Percentiles rank a stretch among this genome's conserved stretches.
Evolutionary conservation across 1,140 invertebrate genomes (phyloP).

Genomic region (Colletes gigas): DNA sequence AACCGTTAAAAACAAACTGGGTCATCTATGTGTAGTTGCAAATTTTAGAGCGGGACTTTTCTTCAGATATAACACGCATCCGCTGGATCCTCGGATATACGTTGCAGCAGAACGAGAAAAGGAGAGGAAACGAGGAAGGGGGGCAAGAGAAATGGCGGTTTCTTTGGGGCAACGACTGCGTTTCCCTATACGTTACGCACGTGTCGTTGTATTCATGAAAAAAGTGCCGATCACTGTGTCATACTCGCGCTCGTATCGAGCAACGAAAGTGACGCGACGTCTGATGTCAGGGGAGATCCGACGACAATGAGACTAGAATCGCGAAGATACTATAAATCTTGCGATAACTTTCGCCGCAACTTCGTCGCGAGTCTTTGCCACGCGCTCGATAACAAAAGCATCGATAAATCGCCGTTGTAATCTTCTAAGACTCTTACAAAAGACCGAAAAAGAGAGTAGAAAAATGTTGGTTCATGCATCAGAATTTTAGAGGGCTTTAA

Average conservation of each 20-base stretch:
- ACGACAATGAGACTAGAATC: not conserved
- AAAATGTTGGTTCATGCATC: too few species aligned
- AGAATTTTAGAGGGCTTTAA: too few species aligned
- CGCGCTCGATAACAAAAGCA: too few species aligned
- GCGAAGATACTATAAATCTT: not conserved
- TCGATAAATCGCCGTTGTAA: too few species aligned
- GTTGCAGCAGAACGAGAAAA: conserved; percentile 18
- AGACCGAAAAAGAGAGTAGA: too few species aligned
- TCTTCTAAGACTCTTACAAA: too few species aligned
- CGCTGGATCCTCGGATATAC: conserved; percentile 31
- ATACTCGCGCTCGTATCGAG: not conserved
- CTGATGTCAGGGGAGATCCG: not conserved
- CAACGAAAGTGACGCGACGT: not conserved
- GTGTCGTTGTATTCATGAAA: conserved; percentile 17
- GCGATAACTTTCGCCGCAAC: not conserved
- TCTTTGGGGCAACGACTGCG: conserved; percentile 19
- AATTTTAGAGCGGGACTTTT: conserved; percentile 47
- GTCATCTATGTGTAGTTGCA: conserved; percentile 65
- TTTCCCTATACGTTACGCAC: conserved; percentile 14
- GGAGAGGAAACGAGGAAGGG: not conserved
- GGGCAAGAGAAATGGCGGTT: conserved; percentile 6
- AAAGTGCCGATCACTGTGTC: conserved; percentile 15
- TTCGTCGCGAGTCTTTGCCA: too few species aligned
- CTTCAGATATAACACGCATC: conserved; percentile 31
- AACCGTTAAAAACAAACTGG: conserved; percentile 62